Evolutionary conservation across 1,140 invertebrate genomes (phyloP).

Genomic region (Drosophila lacteicornis): DNA sequence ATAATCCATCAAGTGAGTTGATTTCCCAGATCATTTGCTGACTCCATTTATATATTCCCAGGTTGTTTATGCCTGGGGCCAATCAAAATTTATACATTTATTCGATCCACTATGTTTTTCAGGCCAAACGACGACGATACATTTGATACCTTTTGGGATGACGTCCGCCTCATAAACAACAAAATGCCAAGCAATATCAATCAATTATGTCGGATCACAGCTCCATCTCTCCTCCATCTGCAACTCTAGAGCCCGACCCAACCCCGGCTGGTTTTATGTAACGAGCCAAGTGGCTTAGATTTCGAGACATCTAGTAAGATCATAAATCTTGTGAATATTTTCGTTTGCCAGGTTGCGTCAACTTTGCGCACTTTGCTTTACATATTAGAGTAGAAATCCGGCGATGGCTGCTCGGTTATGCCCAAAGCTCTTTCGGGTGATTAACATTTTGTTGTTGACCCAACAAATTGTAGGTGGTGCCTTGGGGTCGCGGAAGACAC

Average conservation of each 20-base stretch:
- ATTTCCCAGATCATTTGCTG: slow-evolving; percentile 45
- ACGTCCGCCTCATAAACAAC: slow-evolving; percentile 64
- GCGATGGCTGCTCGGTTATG: slow-evolving; percentile 26
- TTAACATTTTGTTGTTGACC: slow-evolving; percentile 64
- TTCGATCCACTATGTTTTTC: slow-evolving; percentile 46
- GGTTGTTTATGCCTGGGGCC: slow-evolving; percentile 22
- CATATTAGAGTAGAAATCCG: slow-evolving; percentile 64
- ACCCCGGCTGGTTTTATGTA: slow-evolving; percentile 58
- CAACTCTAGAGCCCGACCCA: slow-evolving; percentile 29
- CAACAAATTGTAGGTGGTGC: slow-evolving; percentile 55
- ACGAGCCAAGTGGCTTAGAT: slow-evolving; percentile 54
- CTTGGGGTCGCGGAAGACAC: slow-evolving; percentile 19
- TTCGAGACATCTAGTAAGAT: slow-evolving; percentile 73
- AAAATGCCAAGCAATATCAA: slow-evolving; percentile 61
- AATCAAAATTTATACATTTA: slow-evolving; percentile 49
- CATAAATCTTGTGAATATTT: slow-evolving; percentile 79
- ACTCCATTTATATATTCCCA: slow-evolving; percentile 24
- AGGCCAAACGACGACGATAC: slow-evolving; percentile 40
- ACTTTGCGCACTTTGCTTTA: slow-evolving; percentile 69
- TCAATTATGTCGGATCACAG: slow-evolving; percentile 61
- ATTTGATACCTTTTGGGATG: slow-evolving; percentile 57
- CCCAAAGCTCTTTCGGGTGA: slow-evolving; percentile 51
- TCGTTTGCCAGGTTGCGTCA: slow-evolving; percentile 53
- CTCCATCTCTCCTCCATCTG: slow-evolving; percentile 23
- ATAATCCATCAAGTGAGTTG: slow-evolving; percentile 25